Evolutionary conservation across 2,113 vertebrate genomes (phyloP), one percentile per base, ranked within the genome.

Genomic region (Xyrauchen texanus): DNA sequence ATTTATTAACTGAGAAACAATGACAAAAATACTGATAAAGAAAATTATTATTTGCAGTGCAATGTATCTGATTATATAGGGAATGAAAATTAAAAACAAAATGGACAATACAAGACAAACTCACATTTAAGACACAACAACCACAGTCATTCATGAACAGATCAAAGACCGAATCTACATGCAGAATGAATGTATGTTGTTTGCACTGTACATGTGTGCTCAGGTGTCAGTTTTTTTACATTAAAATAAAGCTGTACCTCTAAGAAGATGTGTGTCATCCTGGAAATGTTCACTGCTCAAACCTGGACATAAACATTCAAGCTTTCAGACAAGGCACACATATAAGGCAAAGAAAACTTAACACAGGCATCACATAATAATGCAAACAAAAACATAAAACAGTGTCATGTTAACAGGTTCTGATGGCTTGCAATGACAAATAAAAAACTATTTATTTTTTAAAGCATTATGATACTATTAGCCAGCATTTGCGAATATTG

Each of bases 281-380:
- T 90, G 92, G 92, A 92, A 93, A 93, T 89, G 92, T 84, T 93
- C 92, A 92, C 87, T 90, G 91, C 91, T 90, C 87, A 93, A 87
- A 93, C 92, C 92, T 93, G 91, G 90, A 93, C 92, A 93, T 91
- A 93, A 87, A 93, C 90, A 93, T 90, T 89, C 76, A 63, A 34
- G 91, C 89, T 90, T 92, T 92, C 86, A 88, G 84, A 88, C 84
- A 89, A 84, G 84, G 72, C 75, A 77, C 65, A 82, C 80, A 79
- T 34, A 84, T 84, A 89, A 81, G 87, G 62, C 84, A 88, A 81
- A 88, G n/a, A 80, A 89, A 84, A 71, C 65, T 82, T 88, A 88
- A 82, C 84, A 89, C 74, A 72, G 73, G 79, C 6, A 80, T 58
- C 13, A 58, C 15, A 15, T 58, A 68, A 65, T 83, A 80, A 80